Conservation (phyloP, 2,888 invertebrate genomes). For the Aleiodes testaceus region DNA sequence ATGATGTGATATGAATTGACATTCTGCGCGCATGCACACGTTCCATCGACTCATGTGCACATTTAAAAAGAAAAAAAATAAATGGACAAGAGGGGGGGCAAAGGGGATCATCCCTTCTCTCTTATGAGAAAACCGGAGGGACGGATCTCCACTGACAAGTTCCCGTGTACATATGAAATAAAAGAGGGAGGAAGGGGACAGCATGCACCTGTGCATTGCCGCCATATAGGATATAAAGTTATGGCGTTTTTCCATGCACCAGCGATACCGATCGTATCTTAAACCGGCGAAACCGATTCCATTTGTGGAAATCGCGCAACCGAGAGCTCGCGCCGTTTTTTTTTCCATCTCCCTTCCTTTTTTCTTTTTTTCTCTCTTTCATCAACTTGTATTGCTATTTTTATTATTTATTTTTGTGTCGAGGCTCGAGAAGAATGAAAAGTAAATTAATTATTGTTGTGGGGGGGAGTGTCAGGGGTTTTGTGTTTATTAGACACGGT, state of each 20-base stretch:
- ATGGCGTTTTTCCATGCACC: conserved; percentile 69
- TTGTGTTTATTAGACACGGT: conserved; percentile 42
- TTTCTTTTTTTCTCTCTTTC: conserved; percentile 4
- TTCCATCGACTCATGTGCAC: conserved; percentile 52
- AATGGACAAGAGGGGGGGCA: conserved; percentile 26
- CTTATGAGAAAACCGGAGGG: conserved; percentile 31
- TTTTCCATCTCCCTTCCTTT: conserved; percentile 39
- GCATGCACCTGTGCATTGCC: conserved; percentile 71
- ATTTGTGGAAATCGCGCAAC: conserved; percentile 66
- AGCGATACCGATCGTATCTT: conserved; percentile 67
- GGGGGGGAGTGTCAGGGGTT: not conserved
- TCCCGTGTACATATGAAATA: conserved; percentile 21
- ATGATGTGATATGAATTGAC: conserved; percentile 61
- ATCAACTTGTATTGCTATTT: conserved; percentile 6
- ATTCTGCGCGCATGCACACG: conserved; percentile 65
- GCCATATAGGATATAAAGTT: conserved; percentile 70
- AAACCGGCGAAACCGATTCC: conserved; percentile 69
- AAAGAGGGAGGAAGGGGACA: conserved; percentile 13
- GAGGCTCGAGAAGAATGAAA: conserved; percentile 25
- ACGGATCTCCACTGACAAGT: conserved; percentile 31
- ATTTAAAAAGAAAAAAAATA: conserved; percentile 7
- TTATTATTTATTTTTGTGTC: conserved; percentile 19
- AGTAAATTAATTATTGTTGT: conserved; percentile 46
- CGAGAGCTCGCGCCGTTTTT: conserved; percentile 50
- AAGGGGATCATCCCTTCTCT: conserved; percentile 34